phyloP scores from a whole-genome alignment of 2,113 vertebrate genomes.

The Microtus richardsoni region DNA sequence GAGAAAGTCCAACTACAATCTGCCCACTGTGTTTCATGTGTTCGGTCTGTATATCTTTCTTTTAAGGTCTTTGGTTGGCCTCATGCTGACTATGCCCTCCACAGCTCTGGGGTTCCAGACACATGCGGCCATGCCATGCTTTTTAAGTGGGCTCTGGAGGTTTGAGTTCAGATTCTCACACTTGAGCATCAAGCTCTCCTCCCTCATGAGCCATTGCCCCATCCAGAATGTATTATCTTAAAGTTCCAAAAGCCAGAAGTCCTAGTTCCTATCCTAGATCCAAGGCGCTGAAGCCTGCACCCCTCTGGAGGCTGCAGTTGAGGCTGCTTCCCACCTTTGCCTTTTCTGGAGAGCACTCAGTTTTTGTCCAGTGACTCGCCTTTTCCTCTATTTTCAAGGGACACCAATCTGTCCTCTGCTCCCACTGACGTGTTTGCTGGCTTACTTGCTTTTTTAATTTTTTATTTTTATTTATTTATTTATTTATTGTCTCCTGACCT shows the following conservation, averaged over 20 bases:
- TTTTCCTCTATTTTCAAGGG: neutral
- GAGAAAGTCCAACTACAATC: neutral
- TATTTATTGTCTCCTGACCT: neutral
- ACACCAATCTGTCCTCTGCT: neutral
- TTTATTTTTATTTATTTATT: neutral
- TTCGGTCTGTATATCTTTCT: neutral
- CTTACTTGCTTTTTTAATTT: neutral
- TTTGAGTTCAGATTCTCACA: neutral
- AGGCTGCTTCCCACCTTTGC: accelerated
- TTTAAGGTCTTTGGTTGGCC: neutral
- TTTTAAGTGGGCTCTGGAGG: neutral
- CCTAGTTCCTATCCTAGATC: no score
- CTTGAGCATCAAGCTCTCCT: neutral
- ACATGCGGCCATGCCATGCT: neutral
- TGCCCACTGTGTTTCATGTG: neutral
- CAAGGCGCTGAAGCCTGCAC: neutral
- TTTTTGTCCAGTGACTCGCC: accelerated
- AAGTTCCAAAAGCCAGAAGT: neutral
- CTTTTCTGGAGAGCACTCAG: no score
- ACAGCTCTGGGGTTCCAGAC: neutral
- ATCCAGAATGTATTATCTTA: no score
- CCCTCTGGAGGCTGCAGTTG: neutral
- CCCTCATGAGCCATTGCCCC: no score
- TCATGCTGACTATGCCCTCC: no score
- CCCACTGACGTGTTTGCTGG: neutral